phyloP scores from a whole-genome alignment of 1,140 invertebrate species.

The Ganaspis sp. region DNA sequence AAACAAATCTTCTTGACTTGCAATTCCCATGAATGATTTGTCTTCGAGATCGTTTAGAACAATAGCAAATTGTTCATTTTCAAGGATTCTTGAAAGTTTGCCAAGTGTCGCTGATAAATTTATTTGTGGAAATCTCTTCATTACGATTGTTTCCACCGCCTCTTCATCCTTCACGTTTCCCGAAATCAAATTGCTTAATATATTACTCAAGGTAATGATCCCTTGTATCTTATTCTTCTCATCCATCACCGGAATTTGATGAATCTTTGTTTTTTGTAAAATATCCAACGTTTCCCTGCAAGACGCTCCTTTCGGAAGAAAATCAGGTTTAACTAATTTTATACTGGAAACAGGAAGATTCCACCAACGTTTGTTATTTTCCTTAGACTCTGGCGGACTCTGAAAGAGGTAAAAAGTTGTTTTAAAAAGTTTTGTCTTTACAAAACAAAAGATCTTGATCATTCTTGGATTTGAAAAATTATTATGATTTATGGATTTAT shows the following conservation, averaged over 20 bases:
- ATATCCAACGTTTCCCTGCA: conserved; percentile 83
- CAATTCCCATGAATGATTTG: conserved; percentile 80
- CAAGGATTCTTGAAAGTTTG: conserved; percentile 86
- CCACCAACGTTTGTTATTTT: conserved; percentile 82
- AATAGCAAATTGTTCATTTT: conserved; percentile 87
- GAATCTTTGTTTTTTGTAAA: conserved; percentile 81
- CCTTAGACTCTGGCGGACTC: conserved; percentile 52
- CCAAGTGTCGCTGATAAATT: conserved; percentile 81
- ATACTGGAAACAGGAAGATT: conserved; percentile 80
- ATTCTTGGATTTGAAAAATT: too few species aligned
- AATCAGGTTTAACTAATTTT: conserved; percentile 78
- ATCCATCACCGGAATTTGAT: conserved; percentile 85
- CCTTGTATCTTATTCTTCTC: conserved; percentile 80
- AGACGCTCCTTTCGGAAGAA: conserved; percentile 78
- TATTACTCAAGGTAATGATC: conserved; percentile 84
- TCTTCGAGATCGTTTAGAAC: conserved; percentile 79
- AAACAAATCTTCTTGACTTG: conserved; percentile 81
- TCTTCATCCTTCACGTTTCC: conserved; percentile 80
- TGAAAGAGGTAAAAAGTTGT: too few species aligned
- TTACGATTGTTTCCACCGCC: conserved; percentile 80
- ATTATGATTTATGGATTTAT: too few species aligned
- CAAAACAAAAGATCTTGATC: too few species aligned
- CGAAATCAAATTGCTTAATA: conserved; percentile 85
- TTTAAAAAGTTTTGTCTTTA: too few species aligned
- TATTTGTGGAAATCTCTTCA: conserved; percentile 86